phyloP scores from a whole-genome alignment of 2,113 vertebrate species.

The Sigmodon hispidus region DNA sequence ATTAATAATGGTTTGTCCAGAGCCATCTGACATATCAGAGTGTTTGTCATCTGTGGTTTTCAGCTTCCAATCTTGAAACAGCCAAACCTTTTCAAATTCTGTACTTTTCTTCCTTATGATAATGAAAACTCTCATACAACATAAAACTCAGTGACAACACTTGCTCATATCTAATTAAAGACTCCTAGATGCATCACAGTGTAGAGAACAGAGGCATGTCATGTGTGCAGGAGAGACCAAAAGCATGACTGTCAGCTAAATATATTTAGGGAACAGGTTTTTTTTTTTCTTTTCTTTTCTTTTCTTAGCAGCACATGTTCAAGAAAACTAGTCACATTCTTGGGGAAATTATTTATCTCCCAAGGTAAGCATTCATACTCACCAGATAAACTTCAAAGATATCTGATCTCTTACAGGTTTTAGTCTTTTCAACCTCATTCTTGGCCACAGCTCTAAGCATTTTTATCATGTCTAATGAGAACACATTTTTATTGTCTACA shows the following conservation, averaged over 20 bases:
- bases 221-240: neutral
- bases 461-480: neutral
- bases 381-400: neutral
- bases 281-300: neutral
- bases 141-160: neutral
- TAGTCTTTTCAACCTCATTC: neutral
- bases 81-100: neutral
- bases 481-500: neutral
- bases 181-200: neutral
- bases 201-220: neutral
- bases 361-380: neutral
- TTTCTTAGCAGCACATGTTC: neutral
- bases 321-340: neutral
- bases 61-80: neutral
- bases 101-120: neutral
- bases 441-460: neutral
- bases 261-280: neutral
- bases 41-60: neutral
- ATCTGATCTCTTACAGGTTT: neutral
- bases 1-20: neutral
- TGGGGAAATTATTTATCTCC: neutral
- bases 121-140: neutral
- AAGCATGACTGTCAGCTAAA: neutral
- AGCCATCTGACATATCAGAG: neutral
- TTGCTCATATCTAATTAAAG: neutral